Conservation (phyloP, 2,888 invertebrate genomes). For the Phrixothrix hirtus region DNA sequence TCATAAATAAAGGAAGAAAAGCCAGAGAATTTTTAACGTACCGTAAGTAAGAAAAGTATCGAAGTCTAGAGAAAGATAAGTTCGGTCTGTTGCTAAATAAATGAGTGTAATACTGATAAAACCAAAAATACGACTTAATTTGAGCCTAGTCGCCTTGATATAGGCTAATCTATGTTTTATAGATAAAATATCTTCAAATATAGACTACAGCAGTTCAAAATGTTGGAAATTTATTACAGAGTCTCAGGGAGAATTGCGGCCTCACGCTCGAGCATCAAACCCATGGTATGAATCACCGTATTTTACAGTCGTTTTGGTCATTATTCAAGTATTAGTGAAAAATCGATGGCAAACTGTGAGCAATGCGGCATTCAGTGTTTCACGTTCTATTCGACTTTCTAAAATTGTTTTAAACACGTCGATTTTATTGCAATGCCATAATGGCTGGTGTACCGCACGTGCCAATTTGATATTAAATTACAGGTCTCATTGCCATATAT, state of each 20-base stretch:
- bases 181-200: neutral
- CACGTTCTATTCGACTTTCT: conserved; percentile 8
- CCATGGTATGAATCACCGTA: conserved; percentile 24
- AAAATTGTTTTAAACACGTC: conserved; percentile 21
- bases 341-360: conserved; percentile 18
- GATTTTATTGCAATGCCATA: conserved; percentile 20
- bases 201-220: conserved; percentile 1
- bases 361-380: conserved; percentile 6
- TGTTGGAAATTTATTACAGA: conserved; percentile 16
- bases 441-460: conserved; percentile 24
- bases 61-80: conserved; percentile 13
- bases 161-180: conserved; percentile 6
- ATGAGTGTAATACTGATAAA: conserved; percentile 10
- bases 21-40: neutral
- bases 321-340: conserved; percentile 28
- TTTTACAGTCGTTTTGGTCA: conserved; percentile 27
- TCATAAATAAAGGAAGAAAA: too few species aligned
- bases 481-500: conserved; percentile 20
- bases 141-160: conserved; percentile 1
- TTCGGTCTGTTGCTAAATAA: conserved; percentile 4
- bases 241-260: conserved; percentile 13
- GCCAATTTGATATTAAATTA: conserved; percentile 28
- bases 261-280: conserved; percentile 19
- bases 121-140: conserved; percentile 10
- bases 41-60: neutral